Evolutionary conservation across 2,797 vertebrate species (phyloP).

Genomic region (Danio jaintianensis): DNA sequence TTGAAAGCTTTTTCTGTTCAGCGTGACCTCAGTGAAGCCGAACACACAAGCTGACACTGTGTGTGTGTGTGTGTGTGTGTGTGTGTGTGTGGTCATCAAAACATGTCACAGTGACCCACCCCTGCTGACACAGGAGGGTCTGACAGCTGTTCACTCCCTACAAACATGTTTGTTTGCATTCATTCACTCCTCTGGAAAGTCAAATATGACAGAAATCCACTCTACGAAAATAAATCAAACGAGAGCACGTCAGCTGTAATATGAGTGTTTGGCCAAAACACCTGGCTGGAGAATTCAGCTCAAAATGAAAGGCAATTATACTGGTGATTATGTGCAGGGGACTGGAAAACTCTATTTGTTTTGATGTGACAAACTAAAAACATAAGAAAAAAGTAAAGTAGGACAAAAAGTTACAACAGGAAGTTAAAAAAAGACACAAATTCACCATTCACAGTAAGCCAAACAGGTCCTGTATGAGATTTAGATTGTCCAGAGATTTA

Average conservation of each 20-base stretch:
- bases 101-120: constrained; percentile 32
- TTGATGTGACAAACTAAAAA: too few species aligned
- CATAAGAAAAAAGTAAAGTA: too few species aligned
- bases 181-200: constrained; percentile 1
- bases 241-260: neutral
- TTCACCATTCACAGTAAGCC: too few species aligned
- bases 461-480: too few species aligned
- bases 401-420: too few species aligned
- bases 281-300: neutral
- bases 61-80: constrained; percentile 30
- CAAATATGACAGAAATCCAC: neutral
- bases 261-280: neutral
- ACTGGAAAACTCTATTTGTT: neutral
- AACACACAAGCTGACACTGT: constrained; percentile 21
- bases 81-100: constrained; percentile 42
- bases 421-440: too few species aligned
- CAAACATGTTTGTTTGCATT: constrained; percentile 35
- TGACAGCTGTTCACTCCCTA: constrained; percentile 35
- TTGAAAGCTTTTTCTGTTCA: constrained; percentile 39
- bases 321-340: neutral
- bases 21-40: constrained; percentile 17
- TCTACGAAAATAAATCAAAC: neutral
- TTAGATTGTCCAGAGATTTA: too few species aligned
- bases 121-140: neutral
- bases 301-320: neutral